Base-by-base conservation (phyloP, 2,113 vertebrate species). In the Hippopotamus amphibius region DNA sequence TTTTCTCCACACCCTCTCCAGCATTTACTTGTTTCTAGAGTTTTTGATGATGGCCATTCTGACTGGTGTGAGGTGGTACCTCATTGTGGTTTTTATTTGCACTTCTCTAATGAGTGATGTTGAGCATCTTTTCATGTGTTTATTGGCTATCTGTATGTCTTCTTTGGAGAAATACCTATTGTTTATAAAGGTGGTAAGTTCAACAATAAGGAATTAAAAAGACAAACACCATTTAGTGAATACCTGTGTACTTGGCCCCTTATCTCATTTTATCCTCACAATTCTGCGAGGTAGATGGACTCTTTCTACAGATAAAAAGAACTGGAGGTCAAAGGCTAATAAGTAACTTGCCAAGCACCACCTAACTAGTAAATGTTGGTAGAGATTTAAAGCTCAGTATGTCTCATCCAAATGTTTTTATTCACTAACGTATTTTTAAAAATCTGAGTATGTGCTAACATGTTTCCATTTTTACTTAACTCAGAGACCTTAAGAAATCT, bases 381-480 rank as follows among this genome's bases (percentile, higher is more conserved):
- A 57, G n/a, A 77, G 37, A 79, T 68, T 12, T 43, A n/a, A 93
- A 96, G 37, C 19, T 55, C 68, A 72, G 7, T 11, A 7, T 48
- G 17, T 88, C 55, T 90, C 79, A 79, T 28, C 71, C 24, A 53
- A 55, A 37, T 33, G 53, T 65, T 90, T 71, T 65, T 77, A 88
- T 50, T 90, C 17, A 33, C 55, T 48, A 72, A 82, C 3, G 53
- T 43, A n/a, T 59, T 82, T 46, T 57, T 53, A 41, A 33, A 93
- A 76, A 48, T 37, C 46, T 68, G 22, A 61, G 33, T 66, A 26
- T 66, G 21, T 90, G 72, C 22, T 74, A 57, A 74, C 14, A 57
- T 82, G 55, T 74, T 92, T 96, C 9, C 13, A 50, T 69, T 82
- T 92, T 86, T 82, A 93, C 46, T 81, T 94, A 19, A 55, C 37